phyloP scores from a whole-genome alignment of 2,888 invertebrate species.

The Ommatoiulus sabulosus region DNA sequence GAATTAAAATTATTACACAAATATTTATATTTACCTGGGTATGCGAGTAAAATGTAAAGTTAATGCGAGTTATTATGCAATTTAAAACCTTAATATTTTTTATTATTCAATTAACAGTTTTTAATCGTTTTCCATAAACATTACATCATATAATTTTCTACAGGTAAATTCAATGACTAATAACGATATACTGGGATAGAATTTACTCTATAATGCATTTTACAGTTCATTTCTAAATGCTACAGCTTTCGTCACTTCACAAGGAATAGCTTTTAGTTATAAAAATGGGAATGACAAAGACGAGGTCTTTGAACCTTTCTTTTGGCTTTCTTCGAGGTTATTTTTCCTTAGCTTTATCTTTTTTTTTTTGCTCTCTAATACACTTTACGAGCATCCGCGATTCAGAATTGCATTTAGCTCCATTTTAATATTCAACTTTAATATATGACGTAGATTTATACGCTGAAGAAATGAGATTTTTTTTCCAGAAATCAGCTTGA shows the following conservation, averaged over 20 bases:
- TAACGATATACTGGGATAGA: too few relatives aligned
- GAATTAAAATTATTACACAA: too few relatives aligned
- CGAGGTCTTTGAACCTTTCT: slow-evolving; percentile 18
- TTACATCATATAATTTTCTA: too few relatives aligned
- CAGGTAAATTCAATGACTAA: too few relatives aligned
- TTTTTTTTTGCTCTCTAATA: slow-evolving; percentile 8
- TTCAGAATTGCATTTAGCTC: slow-evolving; percentile 26
- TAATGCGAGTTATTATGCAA: too few relatives aligned
- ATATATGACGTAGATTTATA: slow-evolving; percentile 41
- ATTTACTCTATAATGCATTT: too few relatives aligned
- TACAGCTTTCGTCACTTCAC: not conserved
- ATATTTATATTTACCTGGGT: too few relatives aligned
- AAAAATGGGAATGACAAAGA: not conserved
- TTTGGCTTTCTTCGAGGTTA: slow-evolving; percentile 9
- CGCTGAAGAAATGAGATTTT: slow-evolving; percentile 35
- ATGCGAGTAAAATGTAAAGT: too few relatives aligned
- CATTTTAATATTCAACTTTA: slow-evolving; percentile 47
- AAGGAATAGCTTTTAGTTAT: not conserved
- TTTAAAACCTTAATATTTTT: too few relatives aligned
- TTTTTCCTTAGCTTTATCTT: not conserved
- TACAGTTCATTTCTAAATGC: too few relatives aligned
- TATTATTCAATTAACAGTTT: too few relatives aligned
- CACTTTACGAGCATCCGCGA: slow-evolving; percentile 30
- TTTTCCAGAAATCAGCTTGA: slow-evolving; percentile 21
- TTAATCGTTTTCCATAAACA: too few relatives aligned